Evolutionary conservation across 2,797 vertebrate species (phyloP).

Genomic region (Mus spretus): DNA sequence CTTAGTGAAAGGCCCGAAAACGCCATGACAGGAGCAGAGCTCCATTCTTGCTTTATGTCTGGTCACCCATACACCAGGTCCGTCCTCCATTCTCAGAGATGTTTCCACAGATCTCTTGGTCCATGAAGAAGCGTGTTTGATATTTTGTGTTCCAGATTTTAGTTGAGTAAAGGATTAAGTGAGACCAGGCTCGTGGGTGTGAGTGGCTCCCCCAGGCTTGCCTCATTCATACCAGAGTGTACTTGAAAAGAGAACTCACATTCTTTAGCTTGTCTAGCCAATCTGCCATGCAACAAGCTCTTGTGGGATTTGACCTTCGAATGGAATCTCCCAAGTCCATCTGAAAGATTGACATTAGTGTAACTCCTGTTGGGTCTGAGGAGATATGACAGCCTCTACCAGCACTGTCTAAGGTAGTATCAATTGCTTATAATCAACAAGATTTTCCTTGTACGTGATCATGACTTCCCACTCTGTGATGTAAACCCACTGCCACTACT

Average conservation of each 20-base stretch:
- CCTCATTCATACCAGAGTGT: not conserved
- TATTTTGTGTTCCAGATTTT: conserved; percentile 35
- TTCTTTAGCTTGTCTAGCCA: not conserved
- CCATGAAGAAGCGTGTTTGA: not conserved
- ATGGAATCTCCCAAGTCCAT: not conserved
- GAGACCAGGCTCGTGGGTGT: not conserved
- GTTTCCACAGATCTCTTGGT: not conserved
- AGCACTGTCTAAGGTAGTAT: not conserved
- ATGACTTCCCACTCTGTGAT: not conserved
- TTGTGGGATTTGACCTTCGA: not conserved
- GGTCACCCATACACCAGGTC: not conserved
- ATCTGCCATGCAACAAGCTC: not conserved
- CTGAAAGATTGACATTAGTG: not conserved
- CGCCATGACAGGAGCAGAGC: not conserved
- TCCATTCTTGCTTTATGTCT: not conserved
- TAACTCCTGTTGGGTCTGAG: not conserved
- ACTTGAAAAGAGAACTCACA: conserved; percentile 9
- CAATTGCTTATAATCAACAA: not conserved
- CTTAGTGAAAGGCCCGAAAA: not conserved
- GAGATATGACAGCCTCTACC: not conserved
- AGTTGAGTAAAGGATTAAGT: not conserved
- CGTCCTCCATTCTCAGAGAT: not conserved
- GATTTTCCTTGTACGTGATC: not conserved
- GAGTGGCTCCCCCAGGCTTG: not conserved
- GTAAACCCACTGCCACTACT: not conserved